Evolutionary conservation across 1,140 invertebrate genomes (phyloP), one percentile per base, ranked within the genome.

Genomic region (Dendrolimus kikuchii): DNA sequence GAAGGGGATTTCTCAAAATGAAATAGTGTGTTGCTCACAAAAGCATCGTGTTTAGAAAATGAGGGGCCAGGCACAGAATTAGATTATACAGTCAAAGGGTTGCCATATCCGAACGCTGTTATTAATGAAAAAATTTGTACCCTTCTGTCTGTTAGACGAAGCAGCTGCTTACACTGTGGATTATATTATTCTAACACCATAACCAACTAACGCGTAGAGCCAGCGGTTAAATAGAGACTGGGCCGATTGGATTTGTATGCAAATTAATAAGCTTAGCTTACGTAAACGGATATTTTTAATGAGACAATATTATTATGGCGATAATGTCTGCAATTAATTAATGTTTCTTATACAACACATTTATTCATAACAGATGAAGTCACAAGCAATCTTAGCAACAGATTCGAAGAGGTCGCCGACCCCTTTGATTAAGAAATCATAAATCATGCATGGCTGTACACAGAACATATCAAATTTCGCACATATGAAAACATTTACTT

Each of bases 341-440:
- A 23, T 41, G 64, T 55, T 67, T 55, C 55, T 68, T 66, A 65
- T 57, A 67, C 67, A 76, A 69, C 57, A 62, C 40, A 39, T 66
- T 65, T 74, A 73, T 80, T 75, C 66, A 68, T 71, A 73, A 64
- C 64, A 66, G 66, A 80, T 81, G 73, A 77, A 78, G 71, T 77
- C 73, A 78, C 71, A 71, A 71, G 74, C 68, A 77, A 79, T 80
- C 70, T 65, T 57, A 53, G 49, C 48, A 23, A 23, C 23, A 62
- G 50, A 51, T 64, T 62, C 49, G 60, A 45, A 46, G 64, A 68
- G 79, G 74, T 81, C 66, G 64, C 49, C 63, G 79, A 81, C 77
- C 81, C 66, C 57, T 73, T 74, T 81, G 78, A 84, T 84, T 79
- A 82, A 85, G 77, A 77, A 79, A 81, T 80, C 74, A 82, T 85